phyloP scores from a whole-genome alignment of 1,140 invertebrate species.

The Anoplolepis gracilipes region DNA sequence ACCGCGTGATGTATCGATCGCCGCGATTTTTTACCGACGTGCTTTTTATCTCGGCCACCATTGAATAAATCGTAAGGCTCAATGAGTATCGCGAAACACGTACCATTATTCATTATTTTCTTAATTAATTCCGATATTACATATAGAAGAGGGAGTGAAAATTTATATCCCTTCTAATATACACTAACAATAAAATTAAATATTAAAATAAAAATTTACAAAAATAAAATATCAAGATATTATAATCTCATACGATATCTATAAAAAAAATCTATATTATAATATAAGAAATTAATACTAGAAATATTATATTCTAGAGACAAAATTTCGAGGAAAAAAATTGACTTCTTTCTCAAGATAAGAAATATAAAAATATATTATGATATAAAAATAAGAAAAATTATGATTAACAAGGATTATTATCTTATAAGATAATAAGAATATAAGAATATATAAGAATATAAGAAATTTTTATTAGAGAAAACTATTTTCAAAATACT shows the following conservation, averaged over 20 bases:
- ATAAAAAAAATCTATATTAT: no score
- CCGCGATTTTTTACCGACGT: constrained; percentile 19
- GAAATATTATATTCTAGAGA: no score
- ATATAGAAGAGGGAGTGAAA: not conserved
- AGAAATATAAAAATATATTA: no score
- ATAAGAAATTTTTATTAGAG: not conserved
- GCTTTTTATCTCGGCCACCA: constrained; percentile 27
- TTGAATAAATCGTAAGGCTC: not conserved
- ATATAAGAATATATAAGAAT: no score
- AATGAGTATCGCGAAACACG: not conserved
- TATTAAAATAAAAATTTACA: no score
- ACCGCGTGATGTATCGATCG: constrained; percentile 52
- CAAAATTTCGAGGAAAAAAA: not conserved
- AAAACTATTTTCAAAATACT: not conserved
- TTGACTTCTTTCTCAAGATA: not conserved
- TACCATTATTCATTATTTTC: not conserved
- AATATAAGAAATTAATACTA: no score
- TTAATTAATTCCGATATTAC: constrained; percentile 9
- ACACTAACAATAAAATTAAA: not conserved
- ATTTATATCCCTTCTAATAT: not conserved
- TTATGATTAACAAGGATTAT: not conserved
- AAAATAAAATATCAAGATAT: not conserved
- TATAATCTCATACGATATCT: no score
- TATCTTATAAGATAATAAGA: no score
- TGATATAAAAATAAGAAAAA: not conserved